Percentiles rank a stretch among this genome's conserved stretches.
phyloP scores from a whole-genome alignment of 1,140 invertebrate genomes.

The Micrasema longulum region DNA sequence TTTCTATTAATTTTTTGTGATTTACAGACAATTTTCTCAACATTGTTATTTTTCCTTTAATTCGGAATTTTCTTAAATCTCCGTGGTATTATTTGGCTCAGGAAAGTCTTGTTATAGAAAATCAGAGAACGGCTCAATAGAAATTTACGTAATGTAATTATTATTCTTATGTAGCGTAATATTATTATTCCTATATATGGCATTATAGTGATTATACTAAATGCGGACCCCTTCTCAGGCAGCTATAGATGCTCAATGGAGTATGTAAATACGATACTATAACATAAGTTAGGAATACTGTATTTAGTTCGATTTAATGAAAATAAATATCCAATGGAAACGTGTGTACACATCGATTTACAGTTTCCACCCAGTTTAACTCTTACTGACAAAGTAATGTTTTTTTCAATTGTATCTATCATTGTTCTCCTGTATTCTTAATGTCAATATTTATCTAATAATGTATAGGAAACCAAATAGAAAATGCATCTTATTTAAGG shows the following conservation, averaged over 20 bases:
- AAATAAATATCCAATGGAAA: no score
- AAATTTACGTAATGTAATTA: neutral
- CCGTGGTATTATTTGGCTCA: constrained; percentile 4
- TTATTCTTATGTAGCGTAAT: constrained; percentile 8
- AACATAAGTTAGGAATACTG: no score
- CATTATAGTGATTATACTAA: constrained; percentile 47
- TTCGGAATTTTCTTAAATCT: neutral
- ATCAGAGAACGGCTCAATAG: neutral
- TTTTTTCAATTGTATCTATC: no score
- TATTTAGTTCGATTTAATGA: no score
- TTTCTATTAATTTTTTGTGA: constrained; percentile 21
- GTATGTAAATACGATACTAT: constrained; percentile 48
- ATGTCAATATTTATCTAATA: constrained; percentile 5
- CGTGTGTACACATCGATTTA: no score
- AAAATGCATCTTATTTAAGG: neutral
- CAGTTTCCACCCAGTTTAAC: no score
- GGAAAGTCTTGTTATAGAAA: neutral
- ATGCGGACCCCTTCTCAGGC: constrained; percentile 53
- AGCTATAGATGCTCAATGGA: constrained; percentile 54
- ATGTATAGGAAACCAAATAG: no score
- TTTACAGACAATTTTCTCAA: constrained; percentile 17
- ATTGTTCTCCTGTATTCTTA: neutral
- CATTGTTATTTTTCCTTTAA: neutral
- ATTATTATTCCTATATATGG: constrained; percentile 26
- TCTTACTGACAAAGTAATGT: no score